Evolutionary conservation across 2,888 invertebrate species (phyloP).

Genomic region (Malthinus seriepunctatus): DNA sequence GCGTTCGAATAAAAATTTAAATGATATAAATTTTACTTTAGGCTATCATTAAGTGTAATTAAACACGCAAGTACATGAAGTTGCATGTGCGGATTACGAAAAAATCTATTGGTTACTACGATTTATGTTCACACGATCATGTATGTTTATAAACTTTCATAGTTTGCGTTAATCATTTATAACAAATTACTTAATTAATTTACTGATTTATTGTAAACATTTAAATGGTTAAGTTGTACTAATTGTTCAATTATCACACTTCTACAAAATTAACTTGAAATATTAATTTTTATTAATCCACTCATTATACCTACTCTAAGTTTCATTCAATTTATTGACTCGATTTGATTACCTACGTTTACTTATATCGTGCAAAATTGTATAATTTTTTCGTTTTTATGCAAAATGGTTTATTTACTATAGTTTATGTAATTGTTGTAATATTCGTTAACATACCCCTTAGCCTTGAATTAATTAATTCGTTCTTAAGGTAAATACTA

Average conservation of each 20-base stretch:
- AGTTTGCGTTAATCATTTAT: constrained; percentile 5
- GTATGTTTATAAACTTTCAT: constrained; percentile 12
- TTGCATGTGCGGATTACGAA: constrained; percentile 14
- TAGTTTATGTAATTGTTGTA: no score
- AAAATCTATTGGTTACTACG: constrained; percentile 24
- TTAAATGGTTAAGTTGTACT: neutral
- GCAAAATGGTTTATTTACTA: no score
- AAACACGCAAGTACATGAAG: constrained; percentile 12
- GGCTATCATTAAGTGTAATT: constrained; percentile 7
- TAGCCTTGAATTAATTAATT: no score
- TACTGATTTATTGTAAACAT: constrained; percentile 3
- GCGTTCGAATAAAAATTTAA: neutral
- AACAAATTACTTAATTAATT: constrained; percentile 7
- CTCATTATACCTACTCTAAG: no score
- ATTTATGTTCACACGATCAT: constrained; percentile 15
- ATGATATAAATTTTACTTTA: neutral
- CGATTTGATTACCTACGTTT: no score
- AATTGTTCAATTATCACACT: neutral
- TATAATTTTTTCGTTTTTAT: no score
- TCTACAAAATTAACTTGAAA: no score
- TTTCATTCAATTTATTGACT: no score
- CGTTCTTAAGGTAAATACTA: no score
- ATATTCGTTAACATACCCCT: no score
- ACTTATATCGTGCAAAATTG: no score
- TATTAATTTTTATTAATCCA: no score